Percentiles rank a stretch among this genome's conserved stretches.
Evolutionary conservation across 2,888 invertebrate genomes (phyloP).

Genomic region (Druceiella hillmani): DNA sequence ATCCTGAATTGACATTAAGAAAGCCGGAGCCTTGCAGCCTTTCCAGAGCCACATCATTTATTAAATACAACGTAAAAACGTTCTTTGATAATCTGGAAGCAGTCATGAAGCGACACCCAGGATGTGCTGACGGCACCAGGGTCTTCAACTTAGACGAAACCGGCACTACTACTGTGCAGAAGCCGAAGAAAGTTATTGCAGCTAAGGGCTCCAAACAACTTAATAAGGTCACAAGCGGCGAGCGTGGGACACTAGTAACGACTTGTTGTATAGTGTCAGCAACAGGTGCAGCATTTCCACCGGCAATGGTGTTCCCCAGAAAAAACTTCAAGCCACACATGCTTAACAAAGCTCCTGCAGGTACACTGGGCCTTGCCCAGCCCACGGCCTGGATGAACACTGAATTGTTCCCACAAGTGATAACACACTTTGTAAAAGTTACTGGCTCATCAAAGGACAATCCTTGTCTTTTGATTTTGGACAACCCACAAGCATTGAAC

Average conservation of each 20-base stretch:
- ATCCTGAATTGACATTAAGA: conserved; percentile 15
- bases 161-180: conserved; percentile 22
- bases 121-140: conserved; percentile 21
- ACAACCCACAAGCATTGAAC: conserved; percentile 28
- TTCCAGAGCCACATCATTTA: conserved; percentile 17
- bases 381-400: conserved; percentile 28
- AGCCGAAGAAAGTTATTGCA: conserved; percentile 23
- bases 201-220: conserved; percentile 24
- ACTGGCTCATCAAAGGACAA: conserved; percentile 22
- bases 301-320: conserved; percentile 30
- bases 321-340: conserved; percentile 26
- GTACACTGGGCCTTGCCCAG: conserved; percentile 28
- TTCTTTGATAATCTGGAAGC: conserved; percentile 26
- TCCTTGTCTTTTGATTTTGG: conserved; percentile 26
- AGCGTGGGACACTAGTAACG: conserved; percentile 28
- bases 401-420: conserved; percentile 26
- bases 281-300: conserved; percentile 25
- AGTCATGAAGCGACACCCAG: conserved; percentile 19
- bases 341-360: conserved; percentile 28
- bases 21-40: conserved; percentile 22
- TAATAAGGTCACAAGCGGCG: conserved; percentile 28
- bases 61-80: conserved; percentile 14
- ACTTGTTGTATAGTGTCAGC: conserved; percentile 27
- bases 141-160: conserved; percentile 25
- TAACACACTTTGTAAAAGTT: conserved; percentile 28